Evolutionary conservation across 1,140 invertebrate genomes (phyloP), one percentile per base, ranked within the genome.

Genomic region (Drosophila oshimai): DNA sequence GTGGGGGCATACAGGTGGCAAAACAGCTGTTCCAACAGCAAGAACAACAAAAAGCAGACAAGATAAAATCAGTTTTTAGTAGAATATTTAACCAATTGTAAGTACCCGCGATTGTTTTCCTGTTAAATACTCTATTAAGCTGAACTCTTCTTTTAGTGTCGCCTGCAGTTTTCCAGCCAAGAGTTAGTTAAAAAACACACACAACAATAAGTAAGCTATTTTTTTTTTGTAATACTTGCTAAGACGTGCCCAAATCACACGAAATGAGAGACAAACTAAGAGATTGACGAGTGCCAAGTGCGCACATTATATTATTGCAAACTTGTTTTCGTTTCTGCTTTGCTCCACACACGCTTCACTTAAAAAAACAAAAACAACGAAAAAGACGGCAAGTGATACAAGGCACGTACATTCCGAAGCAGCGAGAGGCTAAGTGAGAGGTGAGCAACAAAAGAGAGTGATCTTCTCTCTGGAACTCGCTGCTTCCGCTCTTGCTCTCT

Each of bases 261-360:
- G 45, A 36, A 55, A 60, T 39, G 39, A 58, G 31, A 60, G 20
- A 6, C 20, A 33, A 15, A 45, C n/a, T 54, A 65, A 39, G 41
- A 64, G 71, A 78, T 69, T 71, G 72, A 67, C 62, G 70, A 75
- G 68, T 80, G 79, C 71, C 68, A 89, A 89, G 75, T 83, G 83
- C 74, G 79, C 86, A 80, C 86, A 88, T 81, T 68, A 86, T 74
- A 86, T 89, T 81, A 89, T 89, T 89, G 86, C 76, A 89, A 89
- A 89, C 86, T 89, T 81, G 86, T 89, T 89, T 89, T 86, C 39
- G 77, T 68, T 70, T 70, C 42, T 70, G 44, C 62, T 79, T 76
- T 55, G 51, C 74, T 78, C n/a, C n/a, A n/a, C n/a, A n/a, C n/a
- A n/a, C n/a, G 61, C 72, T 75, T 65, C 67, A 80, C 67, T 80